Base-by-base conservation (phyloP, 1,140 invertebrate genomes). In the Papilio machaon region DNA sequence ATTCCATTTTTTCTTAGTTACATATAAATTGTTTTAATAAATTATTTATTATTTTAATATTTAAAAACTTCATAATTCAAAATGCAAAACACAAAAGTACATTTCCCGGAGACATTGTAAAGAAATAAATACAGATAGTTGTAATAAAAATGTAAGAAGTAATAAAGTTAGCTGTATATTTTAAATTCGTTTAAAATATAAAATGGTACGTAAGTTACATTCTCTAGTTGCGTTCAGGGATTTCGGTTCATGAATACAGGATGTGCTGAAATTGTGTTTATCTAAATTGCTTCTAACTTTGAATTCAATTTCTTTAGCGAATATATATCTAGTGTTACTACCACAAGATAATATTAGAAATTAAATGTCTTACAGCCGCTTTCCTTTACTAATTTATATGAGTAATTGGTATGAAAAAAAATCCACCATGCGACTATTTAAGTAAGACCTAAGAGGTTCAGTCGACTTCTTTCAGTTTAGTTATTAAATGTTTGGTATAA, bases 201-300 rank as follows among this genome's bases (percentile, higher is more conserved):
- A 70, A 70, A 19, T 64, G 60, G 19, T 11, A 23, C 60, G 23
- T 64, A 30, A 64, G 64, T 70, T 70, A 70, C 64, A 23, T 70
- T 23, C 64, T 70, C 64, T 15, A 70, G 30, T 35, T 67, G 23
- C 64, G 64, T 30, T 70, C 30, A 17, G 64, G 64, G 64, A 70
- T 35, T 70, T 70, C 64, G 30, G 64, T 70, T 70, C 64, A 70
- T 70, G 64, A 30, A 70, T 70, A 70, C 64, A 70, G 30, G 23
- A 70, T 70, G 64, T 70, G 64, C 64, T 70, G 64, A 70, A 70
- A 35, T 70, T 70, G 64, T 70, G 64, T 70, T 70, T 70, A 70
- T 70, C 64, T 70, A 70, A 70, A 70, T 38, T 35, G 64, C 23
- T 70, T 35, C 30, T 35, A 70, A 70, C 64, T 70, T 70, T 70